A percentile compares a stretch with the other conserved stretches of the same genome.
Evolutionary conservation across 2,888 invertebrate genomes (phyloP).

Genomic region (Malthinus flaveolus): DNA sequence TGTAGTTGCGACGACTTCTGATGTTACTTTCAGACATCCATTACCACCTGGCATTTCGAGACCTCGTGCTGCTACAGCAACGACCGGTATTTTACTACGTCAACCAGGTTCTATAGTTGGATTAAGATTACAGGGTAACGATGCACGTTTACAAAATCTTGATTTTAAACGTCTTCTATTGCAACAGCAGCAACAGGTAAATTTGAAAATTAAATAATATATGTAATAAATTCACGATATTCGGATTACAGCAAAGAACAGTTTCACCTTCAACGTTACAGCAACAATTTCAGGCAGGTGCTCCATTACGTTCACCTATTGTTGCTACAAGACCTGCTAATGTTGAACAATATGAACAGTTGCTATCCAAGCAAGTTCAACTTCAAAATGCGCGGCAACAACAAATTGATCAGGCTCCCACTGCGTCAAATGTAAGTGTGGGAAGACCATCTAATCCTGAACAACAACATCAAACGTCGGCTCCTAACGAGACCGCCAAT

Average conservation of each 20-base stretch:
- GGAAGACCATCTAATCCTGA: constrained; percentile 30
- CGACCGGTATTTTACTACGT: constrained; percentile 40
- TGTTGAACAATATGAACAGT: constrained; percentile 26
- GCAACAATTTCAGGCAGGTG: constrained; percentile 35
- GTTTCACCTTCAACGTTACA: constrained; percentile 43
- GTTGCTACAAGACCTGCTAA: constrained; percentile 9
- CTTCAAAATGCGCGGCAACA: constrained; percentile 9
- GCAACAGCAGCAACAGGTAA: constrained; percentile 56
- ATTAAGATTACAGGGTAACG: constrained; percentile 48
- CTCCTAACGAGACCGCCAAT: constrained; percentile 23
- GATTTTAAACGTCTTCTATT: constrained; percentile 61
- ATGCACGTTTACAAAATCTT: constrained; percentile 56
- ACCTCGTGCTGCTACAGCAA: constrained; percentile 55
- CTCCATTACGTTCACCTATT: constrained; percentile 16
- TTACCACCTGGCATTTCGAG: constrained; percentile 61
- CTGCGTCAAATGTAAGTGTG: constrained; percentile 14
- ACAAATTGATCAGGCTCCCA: constrained; percentile 33
- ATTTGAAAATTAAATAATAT: constrained; percentile 19
- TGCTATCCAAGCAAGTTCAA: constrained; percentile 24
- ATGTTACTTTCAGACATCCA: constrained; percentile 71
- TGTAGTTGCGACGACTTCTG: constrained; percentile 51
- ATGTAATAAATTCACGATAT: not conserved
- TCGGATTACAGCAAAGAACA: constrained; percentile 47
- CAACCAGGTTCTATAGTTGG: constrained; percentile 43
- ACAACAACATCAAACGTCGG: constrained; percentile 29